Evolutionary conservation across 2,888 invertebrate genomes (phyloP), one percentile per base, ranked within the genome.

Genomic region (Cosmia pyralina): DNA sequence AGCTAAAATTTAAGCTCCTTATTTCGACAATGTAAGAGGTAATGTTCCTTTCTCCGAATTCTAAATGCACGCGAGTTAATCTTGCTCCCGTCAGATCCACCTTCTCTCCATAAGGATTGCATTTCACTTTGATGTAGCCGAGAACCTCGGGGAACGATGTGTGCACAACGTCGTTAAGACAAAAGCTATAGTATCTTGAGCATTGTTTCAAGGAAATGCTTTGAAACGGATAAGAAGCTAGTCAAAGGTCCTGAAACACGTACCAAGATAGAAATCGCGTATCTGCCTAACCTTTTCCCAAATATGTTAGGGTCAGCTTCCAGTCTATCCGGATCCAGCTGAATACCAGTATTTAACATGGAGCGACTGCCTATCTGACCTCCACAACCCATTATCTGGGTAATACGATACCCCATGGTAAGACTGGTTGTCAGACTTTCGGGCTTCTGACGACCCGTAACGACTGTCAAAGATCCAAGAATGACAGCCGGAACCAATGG

Each of bases 41-140:
- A 79, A 59, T 44, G 55, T 64, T 71, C 19, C 55, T 68, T 64
- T 13, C 62, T 69, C 44, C 22, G 41, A 67, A 59, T 82, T 11
- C 44, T 55, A 53, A 69, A 81, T 63, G 50, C 62, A 53, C 28
- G 19, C 17, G 44, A 82, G 63, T 82, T 77, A 79, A 79, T 82
- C 71, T 82, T 62, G 55, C 46, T 28, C 41, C 59, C 44, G 78
- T 48, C 82, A 82, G 60, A 77, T 71, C 67, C 57, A 77, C 59
- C 78, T 77, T 68, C 67, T 66, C 69, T 66, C 46, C 67, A 57
- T 62, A 76, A 81, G 70, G 28, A 82, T 82, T 79, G 64, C 71
- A 68, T 72, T 79, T 77, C 72, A 77, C 79, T 77, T 67, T 70
- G 75, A 83, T 79, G 79, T 68, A 75, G 67, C 34, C 5, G 60